Percentiles rank a stretch among this genome's conserved stretches.
Evolutionary conservation across 2,113 vertebrate genomes (phyloP).

Genomic region (Hepsetus odoe): DNA sequence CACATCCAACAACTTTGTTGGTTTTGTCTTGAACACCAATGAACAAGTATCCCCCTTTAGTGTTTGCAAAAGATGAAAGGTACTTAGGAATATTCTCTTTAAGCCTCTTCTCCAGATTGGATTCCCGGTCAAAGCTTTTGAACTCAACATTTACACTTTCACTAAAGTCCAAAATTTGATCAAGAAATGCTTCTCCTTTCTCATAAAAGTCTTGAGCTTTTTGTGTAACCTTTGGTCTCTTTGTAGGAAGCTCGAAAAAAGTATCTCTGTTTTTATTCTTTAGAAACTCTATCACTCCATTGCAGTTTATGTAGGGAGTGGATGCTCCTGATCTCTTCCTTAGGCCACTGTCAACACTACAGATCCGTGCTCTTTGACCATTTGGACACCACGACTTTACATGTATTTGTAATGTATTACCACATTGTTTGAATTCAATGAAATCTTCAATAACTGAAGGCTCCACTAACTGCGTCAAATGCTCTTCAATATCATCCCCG

Average conservation of each 20-base stretch:
- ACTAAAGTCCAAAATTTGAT: conserved; percentile 10
- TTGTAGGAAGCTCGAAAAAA: background rate
- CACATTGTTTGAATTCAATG: conserved; percentile 1
- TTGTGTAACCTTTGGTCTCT: background rate
- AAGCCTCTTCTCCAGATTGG: background rate
- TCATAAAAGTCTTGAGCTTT: background rate
- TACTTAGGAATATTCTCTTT: background rate
- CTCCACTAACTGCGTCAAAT: conserved; percentile 3
- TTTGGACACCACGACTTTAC: background rate
- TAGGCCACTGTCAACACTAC: conserved; percentile 10
- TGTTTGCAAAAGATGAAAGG: conserved; percentile 15
- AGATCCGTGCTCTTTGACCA: background rate
- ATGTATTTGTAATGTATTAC: background rate
- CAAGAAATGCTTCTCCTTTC: background rate
- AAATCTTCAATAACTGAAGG: conserved; percentile 1
- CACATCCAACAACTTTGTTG: conserved; percentile 17
- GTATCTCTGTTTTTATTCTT: background rate
- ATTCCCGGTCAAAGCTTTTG: background rate
- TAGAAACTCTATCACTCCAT: background rate
- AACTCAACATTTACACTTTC: conserved; percentile 24
- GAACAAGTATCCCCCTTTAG: conserved; percentile 12
- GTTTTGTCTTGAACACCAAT: conserved; percentile 5
- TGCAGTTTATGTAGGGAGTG: background rate
- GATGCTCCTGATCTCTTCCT: conserved; percentile 2
- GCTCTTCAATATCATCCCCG: conserved; percentile 7